These are phyloP conservation scores for Xestia ashworthii DNA, from an alignment of 2,888 invertebrate species.

Conservation along the genomic window DNA sequence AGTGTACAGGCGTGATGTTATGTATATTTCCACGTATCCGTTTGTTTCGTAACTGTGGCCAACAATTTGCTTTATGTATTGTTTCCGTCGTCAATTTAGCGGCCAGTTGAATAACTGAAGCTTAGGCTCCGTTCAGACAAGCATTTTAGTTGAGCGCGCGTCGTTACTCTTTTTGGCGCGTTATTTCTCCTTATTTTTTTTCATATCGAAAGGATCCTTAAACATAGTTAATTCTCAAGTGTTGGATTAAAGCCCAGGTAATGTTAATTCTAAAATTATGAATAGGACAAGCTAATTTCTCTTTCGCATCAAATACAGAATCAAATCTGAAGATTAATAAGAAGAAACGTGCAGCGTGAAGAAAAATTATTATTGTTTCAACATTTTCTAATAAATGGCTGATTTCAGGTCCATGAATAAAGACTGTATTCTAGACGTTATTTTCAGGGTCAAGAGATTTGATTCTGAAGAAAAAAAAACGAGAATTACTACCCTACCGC, in stretches of 20 bases:
- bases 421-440: background rate
- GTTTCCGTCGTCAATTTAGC: constrained; percentile 59
- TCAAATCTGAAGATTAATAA: background rate
- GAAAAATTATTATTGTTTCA: background rate
- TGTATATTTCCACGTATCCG: background rate
- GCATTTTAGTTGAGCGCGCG: background rate
- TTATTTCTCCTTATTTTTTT: too few relatives aligned
- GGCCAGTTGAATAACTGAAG: constrained; percentile 52
- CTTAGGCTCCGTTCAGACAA: constrained; percentile 7
- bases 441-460: constrained; percentile 12
- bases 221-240: too few relatives aligned
- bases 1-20: too few relatives aligned
- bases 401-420: background rate
- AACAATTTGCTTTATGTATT: constrained; percentile 47
- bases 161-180: background rate
- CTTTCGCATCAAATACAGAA: background rate
- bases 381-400: background rate
- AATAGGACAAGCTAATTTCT: background rate
- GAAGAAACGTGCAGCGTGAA: too few relatives aligned
- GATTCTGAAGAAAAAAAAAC: constrained; percentile 22
- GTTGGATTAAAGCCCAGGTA: too few relatives aligned
- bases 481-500: background rate
- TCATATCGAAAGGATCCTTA: too few relatives aligned
- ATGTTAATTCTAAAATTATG: too few relatives aligned
- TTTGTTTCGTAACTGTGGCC: constrained; percentile 16